Evolutionary conservation across 2,113 vertebrate genomes (phyloP).

Genomic region (Prietella phreatophila): DNA sequence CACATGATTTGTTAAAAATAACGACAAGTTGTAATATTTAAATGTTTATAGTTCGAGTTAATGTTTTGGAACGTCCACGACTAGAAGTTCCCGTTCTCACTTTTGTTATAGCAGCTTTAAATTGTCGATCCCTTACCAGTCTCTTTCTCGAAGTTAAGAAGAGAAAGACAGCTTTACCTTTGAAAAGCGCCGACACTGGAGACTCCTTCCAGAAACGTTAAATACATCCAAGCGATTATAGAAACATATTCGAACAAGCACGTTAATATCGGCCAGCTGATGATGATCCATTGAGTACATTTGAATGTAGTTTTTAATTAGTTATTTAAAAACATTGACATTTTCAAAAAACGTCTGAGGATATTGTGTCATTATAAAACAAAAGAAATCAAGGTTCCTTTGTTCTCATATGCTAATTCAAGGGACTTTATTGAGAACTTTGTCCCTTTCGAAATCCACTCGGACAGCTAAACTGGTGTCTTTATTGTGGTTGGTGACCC

Average conservation of each 20-base stretch:
- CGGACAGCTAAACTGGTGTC: background rate
- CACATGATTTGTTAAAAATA: background rate
- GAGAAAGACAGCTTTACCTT: background rate
- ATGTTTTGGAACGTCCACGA: background rate
- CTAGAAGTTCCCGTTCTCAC: too few relatives aligned
- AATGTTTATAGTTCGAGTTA: background rate
- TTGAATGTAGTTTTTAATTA: too few relatives aligned
- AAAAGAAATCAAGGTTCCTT: too few relatives aligned
- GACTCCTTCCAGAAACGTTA: background rate
- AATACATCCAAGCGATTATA: background rate
- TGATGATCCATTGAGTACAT: background rate
- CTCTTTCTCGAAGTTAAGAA: too few relatives aligned
- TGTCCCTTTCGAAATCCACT: background rate
- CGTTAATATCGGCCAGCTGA: background rate
- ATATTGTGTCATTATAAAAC: background rate
- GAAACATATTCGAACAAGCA: background rate
- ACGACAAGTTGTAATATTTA: background rate
- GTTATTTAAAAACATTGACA: background rate
- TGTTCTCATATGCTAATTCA: too few relatives aligned
- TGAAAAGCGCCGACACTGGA: background rate
- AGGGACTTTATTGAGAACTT: too few relatives aligned
- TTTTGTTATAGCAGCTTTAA: too few relatives aligned
- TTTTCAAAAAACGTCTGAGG: background rate
- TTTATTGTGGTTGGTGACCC: constrained; percentile 14
- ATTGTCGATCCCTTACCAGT: too few relatives aligned